Evolutionary conservation across 2,113 vertebrate genomes (phyloP).

Genomic region (Geococcyx californianus): DNA sequence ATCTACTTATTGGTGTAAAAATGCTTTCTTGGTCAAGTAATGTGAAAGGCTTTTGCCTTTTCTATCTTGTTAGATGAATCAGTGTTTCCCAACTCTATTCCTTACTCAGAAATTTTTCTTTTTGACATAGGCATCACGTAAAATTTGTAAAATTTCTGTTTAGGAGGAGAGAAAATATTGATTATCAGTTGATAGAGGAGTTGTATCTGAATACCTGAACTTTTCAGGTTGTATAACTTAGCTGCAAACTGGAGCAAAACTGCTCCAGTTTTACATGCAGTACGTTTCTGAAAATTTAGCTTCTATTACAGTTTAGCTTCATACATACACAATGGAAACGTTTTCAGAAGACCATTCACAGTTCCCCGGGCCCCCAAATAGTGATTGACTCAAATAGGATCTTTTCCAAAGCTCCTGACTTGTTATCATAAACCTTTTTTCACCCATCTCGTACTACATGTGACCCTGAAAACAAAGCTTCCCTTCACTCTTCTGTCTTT

Average conservation of each 20-base stretch:
- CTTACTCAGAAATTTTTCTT: background rate
- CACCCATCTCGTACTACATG: rapidly evolving
- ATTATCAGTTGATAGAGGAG: background rate
- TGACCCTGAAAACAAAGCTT: background rate
- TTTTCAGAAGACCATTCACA: background rate
- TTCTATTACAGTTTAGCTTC: background rate
- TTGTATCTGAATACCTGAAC: background rate
- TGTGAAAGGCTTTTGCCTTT: background rate
- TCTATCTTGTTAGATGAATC: background rate
- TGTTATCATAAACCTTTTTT: background rate
- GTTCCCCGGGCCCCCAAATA: background rate
- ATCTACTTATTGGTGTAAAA: background rate
- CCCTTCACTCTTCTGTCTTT: background rate
- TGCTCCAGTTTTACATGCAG: background rate
- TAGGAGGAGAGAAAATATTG: background rate
- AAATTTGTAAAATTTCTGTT: background rate
- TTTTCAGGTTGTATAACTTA: background rate
- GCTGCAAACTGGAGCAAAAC: background rate
- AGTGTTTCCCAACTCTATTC: background rate
- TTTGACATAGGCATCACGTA: background rate
- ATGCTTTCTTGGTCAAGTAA: background rate
- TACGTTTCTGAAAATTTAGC: background rate
- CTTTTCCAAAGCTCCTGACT: background rate
- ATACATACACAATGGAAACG: background rate
- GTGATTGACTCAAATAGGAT: background rate